Base-by-base conservation (phyloP, 2,888 invertebrate species). In the Lymantria monacha region DNA sequence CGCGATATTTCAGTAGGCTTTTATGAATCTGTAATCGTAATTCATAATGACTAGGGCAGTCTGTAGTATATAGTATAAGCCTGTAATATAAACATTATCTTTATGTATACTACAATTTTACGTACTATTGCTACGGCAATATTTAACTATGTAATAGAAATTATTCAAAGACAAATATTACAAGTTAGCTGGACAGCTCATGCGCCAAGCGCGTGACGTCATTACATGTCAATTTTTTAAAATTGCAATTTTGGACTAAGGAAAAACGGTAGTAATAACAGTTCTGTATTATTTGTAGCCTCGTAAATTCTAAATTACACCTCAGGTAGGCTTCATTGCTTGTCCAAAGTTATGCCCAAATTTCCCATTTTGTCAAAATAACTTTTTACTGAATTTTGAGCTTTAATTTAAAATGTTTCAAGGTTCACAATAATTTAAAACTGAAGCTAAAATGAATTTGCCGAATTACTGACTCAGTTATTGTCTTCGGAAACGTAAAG, bases 401-500 rank as follows among this genome's bases (percentile, higher is more conserved):
- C 49, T 42, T 42, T 10, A 11, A 30, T 8, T 42, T 42, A n/a
- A n/a, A n/a, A 30, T 3, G 30, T 14, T 42, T 30, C 3, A 53
- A 14, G 47, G 22, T 41, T 38, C 7, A 14, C 3, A 5, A 10
- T 10, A 42, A 11, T 47, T 51, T 53, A 12, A 8, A 0, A 0
- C 13, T 37, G 9, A 41, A 48, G 8, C 40, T 51, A 9, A 9
- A 43, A 8, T 53, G 54, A 42, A 38, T 53, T 69, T 62, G 65
- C 46, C 46, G 54, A 59, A 58, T 54, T 38, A 57, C 53, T 72
- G 73, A 74, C 62, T 74, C 72, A 76, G 63, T 67, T 69, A 77
- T 79, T 83, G 82, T 83, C 79, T 82, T 72, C 66, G 42, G 53
- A 52, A n/a, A 59, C 72, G 67, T 80, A 81, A 84, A 83, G 66